Base-by-base conservation (phyloP, 1,140 invertebrate species). In the Helicorthomorpha holstii region DNA sequence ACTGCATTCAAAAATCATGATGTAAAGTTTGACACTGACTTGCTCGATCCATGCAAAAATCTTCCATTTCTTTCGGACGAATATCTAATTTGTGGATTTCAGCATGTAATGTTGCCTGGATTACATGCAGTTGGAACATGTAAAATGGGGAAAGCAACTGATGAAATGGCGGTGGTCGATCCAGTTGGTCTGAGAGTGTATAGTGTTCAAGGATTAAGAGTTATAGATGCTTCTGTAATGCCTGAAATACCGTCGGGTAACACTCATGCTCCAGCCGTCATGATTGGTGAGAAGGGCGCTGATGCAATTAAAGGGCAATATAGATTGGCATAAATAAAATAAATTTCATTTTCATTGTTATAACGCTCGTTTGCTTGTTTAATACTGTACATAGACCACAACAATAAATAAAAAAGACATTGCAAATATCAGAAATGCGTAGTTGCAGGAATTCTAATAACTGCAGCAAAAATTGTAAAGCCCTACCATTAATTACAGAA, bases 51-150 rank as follows among this genome's bases (percentile, higher is more conserved):
- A 22, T 89, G 85, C 60, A 77, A 83, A 60, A 72, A 77, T 45
- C 66, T 80, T 2, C 73, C 74, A 41, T 83, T 83, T 48, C 81
- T 80, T 0, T 80, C 77, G 49, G 83, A 87, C 61, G 76, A 75
- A 0, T 88, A 85, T 63, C 85, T 85, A 81, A 76, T 80, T 61
- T 89, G 62, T 44, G 44, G 57, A 12, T 54, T 34, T 12, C 70
- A 73, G 23, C 70, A 76, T 52, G 75, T 82, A 24, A 81, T 82
- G 0, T 71, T 77, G 22, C 82, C 78, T 1, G 79, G 85, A 45
- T 85, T 81, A 58, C 19, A 90, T 63, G 79, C 80, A 24, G 75
- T 76, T 1, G 84, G 85, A 0, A 89, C 85, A 0, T 83, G 82
- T 61, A 88, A 85, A 66, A 92, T 92, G 87, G 87, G 85, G 0